Evolutionary conservation across 2,797 vertebrate genomes (phyloP).

Genomic region (Pseudopleuronectes americanus): DNA sequence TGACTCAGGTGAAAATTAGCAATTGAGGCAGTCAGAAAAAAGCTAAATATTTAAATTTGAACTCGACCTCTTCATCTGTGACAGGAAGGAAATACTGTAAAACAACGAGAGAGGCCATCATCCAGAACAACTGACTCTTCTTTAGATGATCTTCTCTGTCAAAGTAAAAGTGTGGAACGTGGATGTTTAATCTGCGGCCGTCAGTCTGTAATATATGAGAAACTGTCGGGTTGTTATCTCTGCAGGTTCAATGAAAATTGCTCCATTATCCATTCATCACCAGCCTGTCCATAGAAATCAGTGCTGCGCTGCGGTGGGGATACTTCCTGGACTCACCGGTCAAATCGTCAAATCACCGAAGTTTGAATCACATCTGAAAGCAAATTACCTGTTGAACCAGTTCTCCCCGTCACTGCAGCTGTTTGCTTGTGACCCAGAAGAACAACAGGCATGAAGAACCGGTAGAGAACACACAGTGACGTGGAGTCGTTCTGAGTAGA

Average conservation of each 20-base stretch:
- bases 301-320: not conserved
- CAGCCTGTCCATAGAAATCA: constrained; percentile 8
- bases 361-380: constrained; percentile 19
- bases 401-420: not conserved
- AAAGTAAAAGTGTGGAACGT: not conserved
- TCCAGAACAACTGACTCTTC: no score
- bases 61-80: no score
- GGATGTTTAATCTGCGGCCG: not conserved
- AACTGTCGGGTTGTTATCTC: not conserved
- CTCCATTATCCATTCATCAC: constrained; percentile 24
- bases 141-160: no score
- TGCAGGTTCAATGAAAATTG: constrained; percentile 9
- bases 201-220: not conserved
- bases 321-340: not conserved
- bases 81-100: no score
- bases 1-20: no score
- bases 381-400: constrained; percentile 15
- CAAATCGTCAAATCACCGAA: constrained; percentile 17
- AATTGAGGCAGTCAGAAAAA: no score
- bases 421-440: not conserved
- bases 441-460: no score
- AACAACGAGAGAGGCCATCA: no score
- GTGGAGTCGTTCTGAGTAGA: not conserved
- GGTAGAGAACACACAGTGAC: not conserved
- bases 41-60: no score